Base-by-base conservation (phyloP, 2,888 invertebrate genomes). In the Germaria angustata region DNA sequence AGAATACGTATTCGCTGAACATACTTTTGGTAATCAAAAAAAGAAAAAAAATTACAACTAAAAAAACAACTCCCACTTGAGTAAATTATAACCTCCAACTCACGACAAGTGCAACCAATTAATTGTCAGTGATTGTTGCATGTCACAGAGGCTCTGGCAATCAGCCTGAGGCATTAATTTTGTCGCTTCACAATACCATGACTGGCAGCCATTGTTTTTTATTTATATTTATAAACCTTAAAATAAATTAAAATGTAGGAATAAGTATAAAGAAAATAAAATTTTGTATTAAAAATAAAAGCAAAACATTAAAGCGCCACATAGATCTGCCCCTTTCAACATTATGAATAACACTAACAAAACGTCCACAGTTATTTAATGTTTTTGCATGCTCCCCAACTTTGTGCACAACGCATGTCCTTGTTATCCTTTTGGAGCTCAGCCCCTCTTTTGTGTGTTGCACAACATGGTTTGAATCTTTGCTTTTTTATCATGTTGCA, bases 81-180 rank as follows among this genome's bases (percentile, higher is more conserved):
- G 79, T 79, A 71, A 82, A 76, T 66, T 82, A 82, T 82, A 82
- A 82, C 82, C 82, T 71, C 66, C 82, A 78, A 75, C 78, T 78
- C 65, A 82, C 82, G 82, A 82, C 82, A 82, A 82, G 79, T 82
- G 82, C 82, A 82, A 82, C 82, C 82, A 82, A 82, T 82, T 82
- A 82, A 79, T 82, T 79, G 75, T 66, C 79, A 82, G 82, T 66
- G 82, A 82, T 55, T 82, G 82, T 82, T 82, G 82, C 82, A 82
- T 79, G 82, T 79, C 82, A 76, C 79, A 75, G 39, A 32, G 59
- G 44, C 75, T 41, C 22, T 59, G 24, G 49, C 51, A 69, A 36
- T 65, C 82, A 75, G 82, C 82, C 59, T 17, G 57, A 61, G 82
- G 82, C 75, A 75, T 65, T 75, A 55, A 78, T 81, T 78, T 78